Conservation (phyloP, 2,888 invertebrate species). For the Drosophila demipolita region DNA sequence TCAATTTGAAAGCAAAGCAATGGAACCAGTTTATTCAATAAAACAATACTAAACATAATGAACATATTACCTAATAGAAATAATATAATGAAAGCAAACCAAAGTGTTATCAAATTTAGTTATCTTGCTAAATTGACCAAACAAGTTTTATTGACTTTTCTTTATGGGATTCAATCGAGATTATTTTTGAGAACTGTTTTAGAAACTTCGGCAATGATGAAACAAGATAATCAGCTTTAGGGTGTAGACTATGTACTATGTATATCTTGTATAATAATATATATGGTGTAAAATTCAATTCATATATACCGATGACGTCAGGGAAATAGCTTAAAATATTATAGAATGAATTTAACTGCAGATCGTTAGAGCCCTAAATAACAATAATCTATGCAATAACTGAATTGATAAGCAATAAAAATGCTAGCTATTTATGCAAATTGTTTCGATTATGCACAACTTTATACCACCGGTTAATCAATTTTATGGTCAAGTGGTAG, state of each 20-base stretch:
- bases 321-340: not conserved
- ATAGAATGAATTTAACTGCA: not conserved
- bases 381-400: constrained; percentile 4
- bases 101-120: constrained; percentile 59
- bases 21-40: constrained; percentile 53
- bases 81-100: constrained; percentile 60
- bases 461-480: constrained; percentile 42
- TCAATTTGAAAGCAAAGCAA: constrained; percentile 46
- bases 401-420: not conserved
- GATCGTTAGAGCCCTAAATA: not conserved
- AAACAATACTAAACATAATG: constrained; percentile 55
- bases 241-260: not conserved
- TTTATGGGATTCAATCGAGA: constrained; percentile 23
- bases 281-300: not conserved
- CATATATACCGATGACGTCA: not conserved
- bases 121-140: constrained; percentile 57
- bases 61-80: constrained; percentile 72
- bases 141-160: constrained; percentile 70
- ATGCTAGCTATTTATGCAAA: not conserved
- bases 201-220: constrained; percentile 12
- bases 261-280: not conserved
- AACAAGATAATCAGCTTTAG: constrained; percentile 17
- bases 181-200: constrained; percentile 24
- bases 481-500: constrained; percentile 25
- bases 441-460: constrained; percentile 4